These are phyloP conservation scores for Acanthosepion esculentum DNA, from an alignment of 2,888 invertebrate genomes.

Conservation along the genomic window DNA sequence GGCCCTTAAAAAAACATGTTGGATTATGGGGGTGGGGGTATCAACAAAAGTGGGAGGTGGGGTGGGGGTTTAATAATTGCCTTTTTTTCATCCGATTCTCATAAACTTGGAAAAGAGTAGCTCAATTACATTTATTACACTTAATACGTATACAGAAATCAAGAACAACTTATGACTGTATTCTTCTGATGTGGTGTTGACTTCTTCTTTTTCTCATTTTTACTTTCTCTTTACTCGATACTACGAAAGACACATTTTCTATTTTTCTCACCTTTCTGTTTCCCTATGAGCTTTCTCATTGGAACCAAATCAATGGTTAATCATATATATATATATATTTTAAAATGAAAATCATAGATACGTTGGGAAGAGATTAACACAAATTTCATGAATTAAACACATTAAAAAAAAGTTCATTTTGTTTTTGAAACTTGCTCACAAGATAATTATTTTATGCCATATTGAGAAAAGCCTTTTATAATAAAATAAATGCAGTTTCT, in stretches of 20 bases:
- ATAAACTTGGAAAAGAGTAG: constrained; percentile 37
- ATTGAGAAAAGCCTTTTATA: neutral
- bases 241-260: neutral
- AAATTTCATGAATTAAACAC: constrained; percentile 7
- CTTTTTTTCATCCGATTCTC: constrained; percentile 43
- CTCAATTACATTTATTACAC: constrained; percentile 38
- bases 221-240: neutral
- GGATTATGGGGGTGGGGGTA: neutral
- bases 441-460: neutral
- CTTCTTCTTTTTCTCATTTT: neutral
- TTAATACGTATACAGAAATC: constrained; percentile 22
- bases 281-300: constrained; percentile 8
- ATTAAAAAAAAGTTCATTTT: neutral
- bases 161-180: neutral
- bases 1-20: neutral
- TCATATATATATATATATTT: constrained; percentile 3
- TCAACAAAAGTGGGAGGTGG: neutral
- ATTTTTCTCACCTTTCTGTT: neutral
- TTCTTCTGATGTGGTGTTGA: constrained; percentile 6
- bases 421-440: constrained; percentile 4
- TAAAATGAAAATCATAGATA: neutral
- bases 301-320: constrained; percentile 33
- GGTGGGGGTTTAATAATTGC: constrained; percentile 33
- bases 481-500: neutral
- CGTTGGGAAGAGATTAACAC: neutral